A percentile compares a stretch with the other conserved stretches of the same genome.
Evolutionary conservation across 2,888 invertebrate genomes (phyloP).

Genomic region (Kryphioiulus occultus): DNA sequence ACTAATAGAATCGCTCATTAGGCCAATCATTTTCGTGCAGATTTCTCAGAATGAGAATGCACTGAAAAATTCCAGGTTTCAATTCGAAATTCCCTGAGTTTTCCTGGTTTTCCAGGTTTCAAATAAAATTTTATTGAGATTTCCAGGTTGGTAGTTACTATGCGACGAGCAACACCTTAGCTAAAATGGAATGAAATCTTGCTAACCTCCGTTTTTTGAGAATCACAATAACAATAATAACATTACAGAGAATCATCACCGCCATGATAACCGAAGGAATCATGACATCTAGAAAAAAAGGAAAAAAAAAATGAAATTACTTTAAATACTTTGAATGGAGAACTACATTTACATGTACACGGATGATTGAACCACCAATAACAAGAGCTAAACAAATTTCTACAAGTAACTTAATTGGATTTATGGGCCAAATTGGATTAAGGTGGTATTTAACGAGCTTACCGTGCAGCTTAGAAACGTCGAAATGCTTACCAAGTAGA

Average conservation of each 20-base stretch:
- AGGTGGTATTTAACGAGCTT: background rate
- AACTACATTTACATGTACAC: no score
- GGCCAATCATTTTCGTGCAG: no score
- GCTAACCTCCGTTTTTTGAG: slow-evolving; percentile 62
- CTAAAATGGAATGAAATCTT: background rate
- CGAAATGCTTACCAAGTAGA: slow-evolving; percentile 45
- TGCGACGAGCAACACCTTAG: background rate
- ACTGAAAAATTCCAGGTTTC: no score
- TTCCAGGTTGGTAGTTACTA: no score
- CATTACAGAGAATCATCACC: slow-evolving; percentile 75
- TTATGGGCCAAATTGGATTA: background rate
- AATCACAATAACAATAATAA: slow-evolving; percentile 76
- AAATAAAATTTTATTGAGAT: no score
- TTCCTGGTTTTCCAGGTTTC: no score
- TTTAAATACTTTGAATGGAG: no score
- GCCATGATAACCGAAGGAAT: slow-evolving; percentile 76
- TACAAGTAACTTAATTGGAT: background rate
- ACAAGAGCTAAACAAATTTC: no score
- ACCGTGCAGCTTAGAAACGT: background rate
- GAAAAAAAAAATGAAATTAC: background rate
- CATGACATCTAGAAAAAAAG: slow-evolving; percentile 71
- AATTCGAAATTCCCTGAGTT: no score
- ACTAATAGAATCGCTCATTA: no score
- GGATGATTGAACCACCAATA: no score
- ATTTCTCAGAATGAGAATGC: no score